These are phyloP conservation scores for Agapornis roseicollis DNA, from an alignment of 2,113 vertebrate species.

Conservation along the genomic window DNA sequence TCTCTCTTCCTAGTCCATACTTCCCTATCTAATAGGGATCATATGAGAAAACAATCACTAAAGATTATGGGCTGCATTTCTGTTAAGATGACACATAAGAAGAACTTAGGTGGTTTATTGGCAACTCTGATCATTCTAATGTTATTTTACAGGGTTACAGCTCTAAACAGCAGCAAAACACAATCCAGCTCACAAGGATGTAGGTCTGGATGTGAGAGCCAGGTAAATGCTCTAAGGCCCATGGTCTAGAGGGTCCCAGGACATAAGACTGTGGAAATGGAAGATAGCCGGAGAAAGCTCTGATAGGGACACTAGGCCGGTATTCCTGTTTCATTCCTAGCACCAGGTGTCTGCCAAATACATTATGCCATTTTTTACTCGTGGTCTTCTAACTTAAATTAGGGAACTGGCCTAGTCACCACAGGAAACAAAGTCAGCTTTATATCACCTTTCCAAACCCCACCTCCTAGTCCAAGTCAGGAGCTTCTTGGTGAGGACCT, in stretches of 20 bases:
- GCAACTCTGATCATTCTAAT: background rate
- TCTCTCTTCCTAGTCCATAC: background rate
- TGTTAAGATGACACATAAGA: background rate
- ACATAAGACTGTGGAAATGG: background rate
- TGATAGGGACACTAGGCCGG: background rate
- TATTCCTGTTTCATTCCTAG: constrained; percentile 8
- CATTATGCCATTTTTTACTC: background rate
- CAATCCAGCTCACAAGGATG: background rate
- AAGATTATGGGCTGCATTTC: background rate
- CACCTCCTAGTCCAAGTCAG: background rate
- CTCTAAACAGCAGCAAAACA: background rate
- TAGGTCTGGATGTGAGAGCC: background rate
- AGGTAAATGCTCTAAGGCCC: background rate
- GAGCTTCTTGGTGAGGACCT: constrained; percentile 20
- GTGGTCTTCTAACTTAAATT: background rate
- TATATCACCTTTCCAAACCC: background rate
- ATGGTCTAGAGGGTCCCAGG: background rate
- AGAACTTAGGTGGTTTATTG: background rate
- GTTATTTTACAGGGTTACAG: background rate
- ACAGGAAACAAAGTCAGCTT: constrained; percentile 44
- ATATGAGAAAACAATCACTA: background rate
- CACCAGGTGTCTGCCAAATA: background rate
- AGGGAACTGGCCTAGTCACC: background rate
- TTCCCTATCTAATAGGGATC: background rate
- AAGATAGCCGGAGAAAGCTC: background rate